phyloP scores from a whole-genome alignment of 2,888 invertebrate genomes.

The Halocaridina rubra region DNA sequence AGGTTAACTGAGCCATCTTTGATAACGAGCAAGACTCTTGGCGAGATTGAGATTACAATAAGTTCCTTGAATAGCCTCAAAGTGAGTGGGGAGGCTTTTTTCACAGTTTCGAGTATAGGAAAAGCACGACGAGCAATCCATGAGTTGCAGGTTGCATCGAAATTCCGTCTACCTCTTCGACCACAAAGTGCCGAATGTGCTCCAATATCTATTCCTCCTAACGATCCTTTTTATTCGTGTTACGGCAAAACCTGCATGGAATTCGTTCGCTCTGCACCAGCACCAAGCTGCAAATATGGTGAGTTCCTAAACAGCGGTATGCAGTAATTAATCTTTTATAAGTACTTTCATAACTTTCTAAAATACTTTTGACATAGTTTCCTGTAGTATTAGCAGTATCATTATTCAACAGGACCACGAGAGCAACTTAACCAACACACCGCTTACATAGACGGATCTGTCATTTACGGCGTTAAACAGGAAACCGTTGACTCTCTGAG shows the following conservation, averaged over 20 bases:
- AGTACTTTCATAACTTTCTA: too few relatives aligned
- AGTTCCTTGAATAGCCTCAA: not conserved
- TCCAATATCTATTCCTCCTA: not conserved
- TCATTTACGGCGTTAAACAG: not conserved
- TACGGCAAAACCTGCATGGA: not conserved
- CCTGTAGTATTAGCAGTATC: too few relatives aligned
- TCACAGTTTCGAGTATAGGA: too few relatives aligned
- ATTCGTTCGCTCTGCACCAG: not conserved
- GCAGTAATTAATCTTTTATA: too few relatives aligned
- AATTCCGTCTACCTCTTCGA: too few relatives aligned
- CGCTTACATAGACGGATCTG: not conserved
- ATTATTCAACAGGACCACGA: not conserved
- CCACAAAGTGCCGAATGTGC: not conserved
- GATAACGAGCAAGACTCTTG: not conserved
- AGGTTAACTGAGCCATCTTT: not conserved
- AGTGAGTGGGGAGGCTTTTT: not conserved
- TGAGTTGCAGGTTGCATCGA: too few relatives aligned
- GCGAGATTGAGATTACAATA: not conserved
- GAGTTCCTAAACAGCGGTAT: too few relatives aligned
- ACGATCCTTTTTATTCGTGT: not conserved
- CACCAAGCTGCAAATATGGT: not conserved
- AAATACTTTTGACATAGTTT: too few relatives aligned
- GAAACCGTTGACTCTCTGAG: not conserved
- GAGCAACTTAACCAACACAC: not conserved
- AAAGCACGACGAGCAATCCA: too few relatives aligned